These are phyloP conservation scores for Myotis pilosus DNA, from an alignment of 2,797 vertebrate genomes.

Conservation along the genomic window DNA sequence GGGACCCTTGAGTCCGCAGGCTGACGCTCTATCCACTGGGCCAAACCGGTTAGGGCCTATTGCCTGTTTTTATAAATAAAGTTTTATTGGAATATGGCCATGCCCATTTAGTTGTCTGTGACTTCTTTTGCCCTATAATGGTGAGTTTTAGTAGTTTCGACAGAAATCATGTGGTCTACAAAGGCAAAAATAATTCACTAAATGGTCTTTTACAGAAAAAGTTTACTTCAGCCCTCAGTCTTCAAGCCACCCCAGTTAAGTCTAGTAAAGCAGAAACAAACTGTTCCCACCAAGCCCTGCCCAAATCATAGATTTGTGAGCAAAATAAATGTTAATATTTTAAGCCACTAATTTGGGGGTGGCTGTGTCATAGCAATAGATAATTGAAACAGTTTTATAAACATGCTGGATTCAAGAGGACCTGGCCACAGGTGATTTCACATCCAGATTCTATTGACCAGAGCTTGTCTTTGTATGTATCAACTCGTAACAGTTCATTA, in stretches of 20 bases:
- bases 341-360: background rate
- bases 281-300: background rate
- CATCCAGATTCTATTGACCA: background rate
- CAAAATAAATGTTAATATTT: background rate
- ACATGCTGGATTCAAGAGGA: slow-evolving; percentile 11
- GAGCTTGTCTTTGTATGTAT: background rate
- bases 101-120: background rate
- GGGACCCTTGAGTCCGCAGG: too few species aligned
- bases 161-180: background rate
- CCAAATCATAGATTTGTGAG: background rate
- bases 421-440: background rate
- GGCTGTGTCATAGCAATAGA: slow-evolving; percentile 13
- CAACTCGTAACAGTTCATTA: background rate
- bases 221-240: background rate
- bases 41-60: background rate
- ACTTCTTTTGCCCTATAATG: background rate
- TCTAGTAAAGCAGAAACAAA: background rate
- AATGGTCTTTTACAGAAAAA: background rate
- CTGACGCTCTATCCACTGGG: too few species aligned
- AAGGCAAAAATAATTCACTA: slow-evolving; percentile 6
- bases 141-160: background rate
- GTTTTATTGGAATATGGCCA: background rate
- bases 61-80: background rate
- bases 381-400: background rate
- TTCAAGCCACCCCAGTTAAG: background rate